phyloP scores from a whole-genome alignment of 1,140 invertebrate genomes.

The Saccostrea glomerata region DNA sequence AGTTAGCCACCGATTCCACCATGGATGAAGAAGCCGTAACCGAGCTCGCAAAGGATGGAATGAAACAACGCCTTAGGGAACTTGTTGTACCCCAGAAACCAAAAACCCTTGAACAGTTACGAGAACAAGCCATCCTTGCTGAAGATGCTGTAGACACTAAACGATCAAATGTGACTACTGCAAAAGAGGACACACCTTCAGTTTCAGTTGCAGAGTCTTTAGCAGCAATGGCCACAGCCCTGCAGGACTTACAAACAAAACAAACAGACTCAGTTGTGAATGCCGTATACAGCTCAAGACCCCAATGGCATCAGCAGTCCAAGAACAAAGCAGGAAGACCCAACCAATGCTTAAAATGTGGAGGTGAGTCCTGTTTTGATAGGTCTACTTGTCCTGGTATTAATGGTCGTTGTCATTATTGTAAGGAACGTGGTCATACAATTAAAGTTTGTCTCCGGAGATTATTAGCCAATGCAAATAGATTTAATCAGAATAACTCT shows the following conservation, averaged over 20 bases:
- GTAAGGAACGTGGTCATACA: not conserved
- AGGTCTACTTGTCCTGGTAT: not conserved
- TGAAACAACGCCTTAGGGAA: not conserved
- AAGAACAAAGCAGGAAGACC: too few relatives aligned
- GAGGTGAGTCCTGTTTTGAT: slow-evolving; percentile 21
- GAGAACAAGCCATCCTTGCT: too few relatives aligned
- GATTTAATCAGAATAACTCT: not conserved
- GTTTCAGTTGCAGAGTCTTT: not conserved
- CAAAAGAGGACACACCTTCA: too few relatives aligned
- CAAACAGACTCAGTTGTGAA: too few relatives aligned
- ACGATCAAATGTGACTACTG: too few relatives aligned
- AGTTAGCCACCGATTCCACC: not conserved
- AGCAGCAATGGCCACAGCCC: too few relatives aligned
- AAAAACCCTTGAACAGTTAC: too few relatives aligned
- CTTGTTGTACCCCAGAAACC: too few relatives aligned
- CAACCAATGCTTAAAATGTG: not conserved
- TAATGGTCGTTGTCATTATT: not conserved
- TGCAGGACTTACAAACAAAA: too few relatives aligned
- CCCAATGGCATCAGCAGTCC: too few relatives aligned
- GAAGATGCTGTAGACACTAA: too few relatives aligned
- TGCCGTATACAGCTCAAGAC: too few relatives aligned
- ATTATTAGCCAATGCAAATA: not conserved
- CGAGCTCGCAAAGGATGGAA: not conserved
- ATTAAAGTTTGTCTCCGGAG: not conserved
- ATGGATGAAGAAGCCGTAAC: not conserved